Evolutionary conservation across 2,888 invertebrate genomes (phyloP), one percentile per base, ranked within the genome.

Genomic region (Hydrotaea diabolus): DNA sequence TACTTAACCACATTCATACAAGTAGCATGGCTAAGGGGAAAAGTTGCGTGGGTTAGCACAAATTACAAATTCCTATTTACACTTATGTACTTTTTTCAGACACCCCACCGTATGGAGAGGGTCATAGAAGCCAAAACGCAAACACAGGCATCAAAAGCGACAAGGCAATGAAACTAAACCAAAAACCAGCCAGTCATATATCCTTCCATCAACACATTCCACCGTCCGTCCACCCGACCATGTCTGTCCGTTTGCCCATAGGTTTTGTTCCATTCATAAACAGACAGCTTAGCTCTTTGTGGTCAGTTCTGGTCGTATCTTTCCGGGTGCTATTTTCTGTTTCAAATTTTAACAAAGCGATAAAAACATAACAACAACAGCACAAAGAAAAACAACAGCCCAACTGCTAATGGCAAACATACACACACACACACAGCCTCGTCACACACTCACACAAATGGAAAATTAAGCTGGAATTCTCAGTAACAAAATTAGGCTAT

Each of bases 401-500:
- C n/a, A 3, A 19, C 1, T 19, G 31, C n/a, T n/a, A n/a, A n/a
- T 39, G 13, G 15, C 19, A 73, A 17, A 57, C 31, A 49, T 31
- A 36, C 49, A 31, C 26, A 9, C 23, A 53, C 49, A 59, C 4
- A 39, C 17, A 57, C 21, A 73, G 23, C n/a, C n/a, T n/a, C 1
- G 36, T 21, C 43, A 46, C 26, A 46, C 17, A 21, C 21, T 31
- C 36, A 31, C 31, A 36, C 19, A 36, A 55, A 2, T 36, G 26
- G 55, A 15, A 71, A 53, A 53, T 19, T 59, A 55, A 11, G 2
- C 0, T 4, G n/a, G 5, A n/a, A 73, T 49, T 11, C 53, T 64
- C 75, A 79, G 31, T 66, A 76, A 66, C 53, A 46, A 66, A 78
- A 59, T 75, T 77, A 36, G 69, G 74, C 53, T 64, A 77, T 84